Percentiles rank a stretch among this genome's conserved stretches.
These are phyloP conservation scores for Panopea generosa DNA, from an alignment of 2,888 invertebrate genomes.

Conservation along the genomic window DNA sequence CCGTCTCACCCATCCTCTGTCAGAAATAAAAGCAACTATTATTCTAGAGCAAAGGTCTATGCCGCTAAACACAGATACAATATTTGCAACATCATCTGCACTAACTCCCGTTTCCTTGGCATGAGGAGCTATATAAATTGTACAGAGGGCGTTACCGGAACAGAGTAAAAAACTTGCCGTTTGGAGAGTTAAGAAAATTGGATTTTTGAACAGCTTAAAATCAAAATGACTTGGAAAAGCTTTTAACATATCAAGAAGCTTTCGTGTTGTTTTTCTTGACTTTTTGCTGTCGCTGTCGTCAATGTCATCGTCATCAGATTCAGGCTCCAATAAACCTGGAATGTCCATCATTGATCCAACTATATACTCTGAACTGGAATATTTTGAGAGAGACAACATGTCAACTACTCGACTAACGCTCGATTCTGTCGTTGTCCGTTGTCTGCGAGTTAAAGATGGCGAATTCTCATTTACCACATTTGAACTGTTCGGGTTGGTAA, in stretches of 20 bases:
- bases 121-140: conserved; percentile 59
- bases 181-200: conserved; percentile 40
- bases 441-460: too few species aligned
- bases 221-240: conserved; percentile 14
- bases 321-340: not conserved
- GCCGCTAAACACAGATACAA: conserved; percentile 50
- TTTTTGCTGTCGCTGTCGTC: not conserved
- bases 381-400: conserved; percentile 1
- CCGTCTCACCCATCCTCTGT: conserved; percentile 37
- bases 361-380: conserved; percentile 16
- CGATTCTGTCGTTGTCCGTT: not conserved
- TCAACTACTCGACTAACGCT: not conserved
- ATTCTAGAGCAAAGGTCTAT: conserved; percentile 50
- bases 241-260: not conserved
- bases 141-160: conserved; percentile 37
- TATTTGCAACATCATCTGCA: conserved; percentile 32
- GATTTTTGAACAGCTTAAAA: conserved; percentile 48
- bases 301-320: too few species aligned
- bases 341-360: conserved; percentile 18
- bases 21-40: conserved; percentile 40
- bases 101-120: conserved; percentile 42
- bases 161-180: conserved; percentile 31
- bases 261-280: not conserved
- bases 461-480: too few species aligned
- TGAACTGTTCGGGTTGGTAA: too few species aligned